Evolutionary conservation across 1,140 invertebrate species (phyloP).

Genomic region (Cotesia glomerata): DNA sequence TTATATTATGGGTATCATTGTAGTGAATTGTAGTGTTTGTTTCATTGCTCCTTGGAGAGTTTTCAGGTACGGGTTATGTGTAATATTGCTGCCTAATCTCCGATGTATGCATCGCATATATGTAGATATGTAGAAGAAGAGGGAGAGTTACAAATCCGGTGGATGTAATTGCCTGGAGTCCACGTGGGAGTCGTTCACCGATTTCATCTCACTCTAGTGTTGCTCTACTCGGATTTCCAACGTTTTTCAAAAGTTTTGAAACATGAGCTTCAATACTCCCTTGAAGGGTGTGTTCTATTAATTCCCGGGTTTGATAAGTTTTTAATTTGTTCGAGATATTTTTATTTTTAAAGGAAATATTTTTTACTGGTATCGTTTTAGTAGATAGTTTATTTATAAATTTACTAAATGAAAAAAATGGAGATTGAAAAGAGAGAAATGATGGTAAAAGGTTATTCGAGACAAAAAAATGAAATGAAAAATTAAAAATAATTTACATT

Average conservation of each 20-base stretch:
- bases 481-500: too few relatives aligned
- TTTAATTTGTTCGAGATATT: too few relatives aligned
- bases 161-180: constrained; percentile 17
- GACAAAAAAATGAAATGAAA: too few relatives aligned
- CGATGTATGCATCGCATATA: neutral
- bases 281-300: too few relatives aligned
- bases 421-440: too few relatives aligned
- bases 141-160: constrained; percentile 13
- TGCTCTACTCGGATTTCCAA: neutral
- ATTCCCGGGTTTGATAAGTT: too few relatives aligned
- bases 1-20: neutral
- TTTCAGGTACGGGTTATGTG: constrained; percentile 10
- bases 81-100: constrained; percentile 4
- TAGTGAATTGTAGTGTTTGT: neutral
- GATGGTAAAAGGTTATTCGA: too few relatives aligned
- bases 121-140: neutral
- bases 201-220: neutral
- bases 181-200: constrained; percentile 19
- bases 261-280: too few relatives aligned
- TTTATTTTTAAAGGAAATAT: too few relatives aligned
- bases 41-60: constrained; percentile 18
- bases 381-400: too few relatives aligned
- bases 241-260: neutral
- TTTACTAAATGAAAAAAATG: too few relatives aligned
- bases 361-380: too few relatives aligned